Conservation (phyloP, 1,140 invertebrate genomes). For the Meloidogyne floridensis region DNA sequence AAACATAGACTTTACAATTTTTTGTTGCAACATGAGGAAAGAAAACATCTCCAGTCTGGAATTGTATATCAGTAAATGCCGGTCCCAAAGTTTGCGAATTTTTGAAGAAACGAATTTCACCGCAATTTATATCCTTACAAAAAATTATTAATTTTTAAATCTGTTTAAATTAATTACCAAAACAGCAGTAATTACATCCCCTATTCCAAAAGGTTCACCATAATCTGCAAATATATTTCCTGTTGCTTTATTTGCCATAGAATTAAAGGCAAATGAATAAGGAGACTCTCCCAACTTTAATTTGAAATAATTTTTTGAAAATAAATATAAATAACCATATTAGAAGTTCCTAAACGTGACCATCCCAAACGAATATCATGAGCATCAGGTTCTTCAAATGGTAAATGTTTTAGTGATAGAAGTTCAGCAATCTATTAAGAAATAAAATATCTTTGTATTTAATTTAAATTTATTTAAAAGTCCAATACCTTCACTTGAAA, state of each 20-base stretch:
- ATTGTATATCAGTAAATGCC: slow-evolving; percentile 48
- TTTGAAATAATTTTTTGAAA: slow-evolving; percentile 22
- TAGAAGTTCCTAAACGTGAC: slow-evolving; percentile 40
- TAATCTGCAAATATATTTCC: slow-evolving; percentile 44
- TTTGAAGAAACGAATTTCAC: slow-evolving; percentile 56
- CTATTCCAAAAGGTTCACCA: slow-evolving; percentile 41
- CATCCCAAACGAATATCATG: slow-evolving; percentile 51
- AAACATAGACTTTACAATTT: slow-evolving; percentile 60
- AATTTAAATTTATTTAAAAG: not conserved
- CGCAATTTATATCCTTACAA: slow-evolving; percentile 50
- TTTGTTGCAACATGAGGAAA: slow-evolving; percentile 62
- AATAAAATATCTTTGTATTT: not conserved
- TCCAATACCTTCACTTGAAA: slow-evolving; percentile 46
- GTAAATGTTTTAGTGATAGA: slow-evolving; percentile 48
- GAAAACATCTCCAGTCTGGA: slow-evolving; percentile 47
- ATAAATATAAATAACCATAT: slow-evolving; percentile 21
- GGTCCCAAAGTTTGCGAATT: slow-evolving; percentile 57
- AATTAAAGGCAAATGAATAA: slow-evolving; percentile 47
- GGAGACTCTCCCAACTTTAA: slow-evolving; percentile 40
- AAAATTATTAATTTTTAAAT: slow-evolving; percentile 27
- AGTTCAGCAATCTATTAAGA: slow-evolving; percentile 41
- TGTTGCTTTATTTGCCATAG: slow-evolving; percentile 44
- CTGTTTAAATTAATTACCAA: slow-evolving; percentile 38
- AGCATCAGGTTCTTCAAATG: slow-evolving; percentile 52
- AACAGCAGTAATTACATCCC: slow-evolving; percentile 53